Base-by-base conservation (phyloP, 2,888 invertebrate genomes). In the Abrostola tripartita region DNA sequence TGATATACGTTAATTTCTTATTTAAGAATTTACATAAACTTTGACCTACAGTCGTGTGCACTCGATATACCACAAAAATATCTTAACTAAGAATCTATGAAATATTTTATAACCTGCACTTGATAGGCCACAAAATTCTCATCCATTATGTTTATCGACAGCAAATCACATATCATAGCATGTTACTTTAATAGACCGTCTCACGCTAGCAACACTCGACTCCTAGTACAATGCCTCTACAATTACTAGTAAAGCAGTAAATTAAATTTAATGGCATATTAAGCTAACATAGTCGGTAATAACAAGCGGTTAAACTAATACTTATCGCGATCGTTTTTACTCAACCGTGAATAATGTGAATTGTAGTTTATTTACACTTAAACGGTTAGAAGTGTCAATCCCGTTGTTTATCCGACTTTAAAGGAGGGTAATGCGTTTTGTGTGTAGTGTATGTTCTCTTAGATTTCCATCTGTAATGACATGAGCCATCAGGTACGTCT, bases 371-470 rank as follows among this genome's bases (percentile, higher is more conserved):
- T 42, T 60, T 52, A 9, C 55, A 24, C 24, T 24, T 59, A 55
- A 37, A 37, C 44, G 52, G 54, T 68, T 56, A 4, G 24, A 56
- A 64, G 65, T 65, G 69, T 56, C 59, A 61, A 60, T 62, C 11
- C 65, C 35, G 65, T 41, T 73, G 44, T 58, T 68, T 59, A 72
- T 44, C 49, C 55, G n/a, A 70, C 70, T 71, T 61, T 10, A 11
- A 72, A 64, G 54, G 56, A 72, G 71, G 71, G 64, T 71, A 71
- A 72, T 71, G 71, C 8, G 41, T 68, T 71, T 59, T 60, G 62
- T 37, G 14, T 24, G 14, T 50, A 40, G 47, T 53, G 24, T 35
- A 14, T 52, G 55, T 65, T 37, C 10, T 37, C 12, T 54, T 8
- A 59, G 36, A 50, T 70, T 60, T 65, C 42, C 54, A 53, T 47